Conservation (phyloP, 1,140 invertebrate genomes). For the Drosophila orena region DNA sequence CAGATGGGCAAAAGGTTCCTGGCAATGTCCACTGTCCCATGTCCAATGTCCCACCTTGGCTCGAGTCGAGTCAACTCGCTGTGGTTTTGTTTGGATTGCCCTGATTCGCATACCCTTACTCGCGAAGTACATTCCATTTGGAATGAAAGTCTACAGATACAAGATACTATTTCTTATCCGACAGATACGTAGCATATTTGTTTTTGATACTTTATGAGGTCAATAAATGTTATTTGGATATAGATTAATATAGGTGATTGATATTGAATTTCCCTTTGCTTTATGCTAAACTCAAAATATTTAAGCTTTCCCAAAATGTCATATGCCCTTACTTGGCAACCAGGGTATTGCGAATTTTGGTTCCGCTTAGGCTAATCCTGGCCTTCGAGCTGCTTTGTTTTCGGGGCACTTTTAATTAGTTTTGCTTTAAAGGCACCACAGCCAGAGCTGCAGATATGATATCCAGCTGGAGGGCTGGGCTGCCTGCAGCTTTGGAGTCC, state of each 20-base stretch:
- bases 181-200: not conserved
- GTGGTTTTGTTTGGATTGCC: slow-evolving; percentile 33
- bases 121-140: not conserved
- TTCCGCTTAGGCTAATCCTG: slow-evolving; percentile 41
- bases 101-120: slow-evolving; percentile 17
- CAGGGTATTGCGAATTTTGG: slow-evolving; percentile 28
- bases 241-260: too few relatives aligned
- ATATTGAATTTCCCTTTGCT: not conserved
- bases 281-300: too few relatives aligned
- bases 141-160: too few relatives aligned
- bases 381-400: slow-evolving; percentile 54
- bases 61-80: slow-evolving; percentile 45
- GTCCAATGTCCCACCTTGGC: slow-evolving; percentile 23
- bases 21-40: slow-evolving; percentile 36
- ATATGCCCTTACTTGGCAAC: not conserved
- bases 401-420: slow-evolving; percentile 84
- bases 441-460: not conserved
- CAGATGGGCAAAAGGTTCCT: slow-evolving; percentile 81
- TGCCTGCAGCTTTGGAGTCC: slow-evolving; percentile 37
- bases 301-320: not conserved
- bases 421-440: slow-evolving; percentile 72
- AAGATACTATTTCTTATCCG: too few relatives aligned
- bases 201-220: not conserved
- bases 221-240: too few relatives aligned
- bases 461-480: slow-evolving; percentile 18